phyloP scores from a whole-genome alignment of 2,888 invertebrate species.

The Itoplectis maculator region DNA sequence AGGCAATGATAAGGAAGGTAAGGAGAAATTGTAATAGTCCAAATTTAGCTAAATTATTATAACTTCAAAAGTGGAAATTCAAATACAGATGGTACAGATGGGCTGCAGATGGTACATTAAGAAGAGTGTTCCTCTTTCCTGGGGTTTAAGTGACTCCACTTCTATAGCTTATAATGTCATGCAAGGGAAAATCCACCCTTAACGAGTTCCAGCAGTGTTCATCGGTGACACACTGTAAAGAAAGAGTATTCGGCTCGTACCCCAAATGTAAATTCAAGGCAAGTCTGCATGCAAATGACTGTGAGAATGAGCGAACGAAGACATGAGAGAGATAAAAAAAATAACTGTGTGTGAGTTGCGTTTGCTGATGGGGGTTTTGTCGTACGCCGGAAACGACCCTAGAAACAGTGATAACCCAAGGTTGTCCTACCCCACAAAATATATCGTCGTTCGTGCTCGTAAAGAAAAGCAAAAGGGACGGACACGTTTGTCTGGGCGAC shows the following conservation, averaged over 20 bases:
- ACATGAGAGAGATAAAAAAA: slow-evolving; percentile 5
- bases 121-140: background rate
- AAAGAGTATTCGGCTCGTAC: background rate
- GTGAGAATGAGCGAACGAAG: slow-evolving; percentile 8
- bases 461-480: slow-evolving; percentile 22
- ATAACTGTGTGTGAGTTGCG: background rate
- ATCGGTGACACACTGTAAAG: background rate
- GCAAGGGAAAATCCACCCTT: background rate
- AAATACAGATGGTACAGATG: background rate
- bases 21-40: no score
- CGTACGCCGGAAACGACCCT: slow-evolving; percentile 25
- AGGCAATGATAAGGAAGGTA: no score
- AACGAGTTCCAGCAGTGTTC: background rate
- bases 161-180: slow-evolving; percentile 11
- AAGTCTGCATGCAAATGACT: slow-evolving; percentile 7
- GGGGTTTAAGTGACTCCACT: background rate
- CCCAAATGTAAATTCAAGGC: slow-evolving; percentile 20
- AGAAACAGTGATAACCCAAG: slow-evolving; percentile 20
- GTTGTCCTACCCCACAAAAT: slow-evolving; percentile 16
- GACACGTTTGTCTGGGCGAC: slow-evolving; percentile 10
- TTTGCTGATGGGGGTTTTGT: slow-evolving; percentile 27
- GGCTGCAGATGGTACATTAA: background rate
- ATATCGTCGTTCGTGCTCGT: slow-evolving; percentile 12
- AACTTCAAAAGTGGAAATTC: background rate
- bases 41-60: no score